Conservation (phyloP, 2,113 vertebrate species). For the Sprattus sprattus region DNA sequence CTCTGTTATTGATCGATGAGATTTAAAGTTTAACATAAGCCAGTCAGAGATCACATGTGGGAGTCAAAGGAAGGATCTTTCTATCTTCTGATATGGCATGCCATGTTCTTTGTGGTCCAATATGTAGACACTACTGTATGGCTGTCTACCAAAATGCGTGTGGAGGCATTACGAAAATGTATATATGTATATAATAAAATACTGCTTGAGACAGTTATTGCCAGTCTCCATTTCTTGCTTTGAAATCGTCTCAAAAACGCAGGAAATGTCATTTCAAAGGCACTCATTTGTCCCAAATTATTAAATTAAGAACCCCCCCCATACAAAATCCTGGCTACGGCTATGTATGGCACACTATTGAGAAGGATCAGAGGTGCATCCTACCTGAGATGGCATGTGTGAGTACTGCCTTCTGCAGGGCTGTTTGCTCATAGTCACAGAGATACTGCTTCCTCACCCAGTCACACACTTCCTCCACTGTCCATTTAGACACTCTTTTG, state of each 20-base stretch:
- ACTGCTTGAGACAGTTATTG: too few relatives aligned
- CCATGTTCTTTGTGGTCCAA: too few relatives aligned
- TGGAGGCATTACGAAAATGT: too few relatives aligned
- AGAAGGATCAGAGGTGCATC: not conserved
- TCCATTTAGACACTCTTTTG: slow-evolving; percentile 65
- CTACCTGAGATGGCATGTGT: slow-evolving; percentile 70
- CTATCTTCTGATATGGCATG: not conserved
- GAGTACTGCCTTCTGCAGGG: slow-evolving; percentile 59
- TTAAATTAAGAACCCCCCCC: too few relatives aligned
- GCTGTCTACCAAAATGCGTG: too few relatives aligned
- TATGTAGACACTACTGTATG: too few relatives aligned
- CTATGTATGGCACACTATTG: not conserved
- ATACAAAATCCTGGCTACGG: too few relatives aligned
- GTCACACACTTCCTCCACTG: slow-evolving; percentile 65
- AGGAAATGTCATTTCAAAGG: too few relatives aligned
- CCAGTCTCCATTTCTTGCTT: too few relatives aligned
- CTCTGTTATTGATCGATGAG: not conserved
- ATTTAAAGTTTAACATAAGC: not conserved
- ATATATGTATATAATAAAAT: too few relatives aligned
- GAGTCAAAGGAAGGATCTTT: not conserved
- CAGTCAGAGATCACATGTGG: not conserved
- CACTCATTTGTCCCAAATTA: too few relatives aligned
- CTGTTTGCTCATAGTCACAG: slow-evolving; percentile 7
- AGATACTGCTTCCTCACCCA: slow-evolving; percentile 64
- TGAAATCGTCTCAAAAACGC: too few relatives aligned